Evolutionary conservation across 2,113 vertebrate species (phyloP).

Genomic region (Semnornis frantzii): DNA sequence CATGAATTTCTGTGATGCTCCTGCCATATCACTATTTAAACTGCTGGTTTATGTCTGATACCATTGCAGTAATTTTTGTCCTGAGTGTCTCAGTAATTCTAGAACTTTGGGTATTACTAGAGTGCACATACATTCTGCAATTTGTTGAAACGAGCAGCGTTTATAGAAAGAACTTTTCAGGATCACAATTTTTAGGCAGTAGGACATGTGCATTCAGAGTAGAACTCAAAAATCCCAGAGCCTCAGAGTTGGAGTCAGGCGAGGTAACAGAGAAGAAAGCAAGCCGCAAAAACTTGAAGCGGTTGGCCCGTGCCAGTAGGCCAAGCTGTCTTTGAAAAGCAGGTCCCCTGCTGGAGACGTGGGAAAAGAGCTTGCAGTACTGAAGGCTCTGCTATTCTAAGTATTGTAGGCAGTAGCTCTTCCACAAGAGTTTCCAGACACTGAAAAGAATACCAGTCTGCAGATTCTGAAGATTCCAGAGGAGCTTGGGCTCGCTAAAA

Average conservation of each 20-base stretch:
- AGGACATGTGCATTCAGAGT: neutral
- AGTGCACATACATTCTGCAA: neutral
- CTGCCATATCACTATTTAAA: neutral
- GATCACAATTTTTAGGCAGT: accelerated
- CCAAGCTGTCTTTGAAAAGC: neutral
- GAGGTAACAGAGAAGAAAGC: neutral
- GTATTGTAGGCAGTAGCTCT: too few species aligned
- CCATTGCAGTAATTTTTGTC: neutral
- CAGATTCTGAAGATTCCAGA: neutral
- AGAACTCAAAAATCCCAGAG: neutral
- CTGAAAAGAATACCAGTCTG: neutral
- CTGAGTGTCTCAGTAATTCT: neutral
- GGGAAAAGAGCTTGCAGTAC: neutral
- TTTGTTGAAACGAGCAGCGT: neutral
- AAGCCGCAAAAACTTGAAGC: neutral
- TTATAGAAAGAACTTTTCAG: neutral
- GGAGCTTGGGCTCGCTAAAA: neutral
- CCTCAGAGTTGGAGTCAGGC: neutral
- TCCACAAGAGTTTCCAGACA: neutral
- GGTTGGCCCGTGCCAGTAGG: accelerated
- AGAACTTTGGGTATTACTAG: neutral
- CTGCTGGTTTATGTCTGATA: neutral
- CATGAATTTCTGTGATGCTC: neutral
- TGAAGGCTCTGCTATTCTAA: neutral
- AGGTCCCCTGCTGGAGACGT: neutral